Percentiles rank a stretch among this genome's conserved stretches.
These are phyloP conservation scores for Triplophysa bombifrons DNA, from an alignment of 2,797 vertebrate genomes.

Conservation along the genomic window DNA sequence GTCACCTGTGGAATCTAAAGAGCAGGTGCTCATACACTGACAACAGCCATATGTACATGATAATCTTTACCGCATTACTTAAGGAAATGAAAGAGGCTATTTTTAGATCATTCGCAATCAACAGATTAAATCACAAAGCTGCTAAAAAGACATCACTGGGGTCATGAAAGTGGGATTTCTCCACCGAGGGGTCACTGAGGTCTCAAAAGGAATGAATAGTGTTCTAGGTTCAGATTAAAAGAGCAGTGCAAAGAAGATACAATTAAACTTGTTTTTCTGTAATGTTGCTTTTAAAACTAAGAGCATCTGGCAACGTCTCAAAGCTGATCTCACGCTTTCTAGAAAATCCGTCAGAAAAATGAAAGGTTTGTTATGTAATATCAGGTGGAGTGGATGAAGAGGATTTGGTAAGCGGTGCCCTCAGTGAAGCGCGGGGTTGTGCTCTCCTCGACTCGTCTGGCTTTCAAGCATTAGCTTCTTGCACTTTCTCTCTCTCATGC, in stretches of 20 bases:
- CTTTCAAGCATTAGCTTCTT: background rate
- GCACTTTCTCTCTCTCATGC: constrained; percentile 19
- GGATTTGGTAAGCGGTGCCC: background rate
- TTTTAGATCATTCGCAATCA: constrained; percentile 36
- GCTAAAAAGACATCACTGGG: background rate
- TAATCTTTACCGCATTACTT: constrained; percentile 27
- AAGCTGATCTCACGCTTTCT: background rate
- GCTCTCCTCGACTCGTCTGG: no score
- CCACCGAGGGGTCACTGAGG: background rate
- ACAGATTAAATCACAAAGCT: constrained; percentile 1
- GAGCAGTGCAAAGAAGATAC: no score
- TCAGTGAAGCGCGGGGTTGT: background rate
- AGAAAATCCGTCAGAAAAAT: background rate
- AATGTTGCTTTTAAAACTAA: background rate
- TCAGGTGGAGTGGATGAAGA: background rate
- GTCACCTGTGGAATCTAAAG: constrained; percentile 8
- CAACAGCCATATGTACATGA: constrained; percentile 29
- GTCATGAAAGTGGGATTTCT: background rate
- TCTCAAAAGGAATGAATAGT: background rate
- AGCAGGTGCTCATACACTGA: constrained; percentile 32
- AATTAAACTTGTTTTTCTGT: no score
- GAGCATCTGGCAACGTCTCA: background rate
- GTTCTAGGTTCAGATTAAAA: background rate
- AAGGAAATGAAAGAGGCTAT: constrained; percentile 50
- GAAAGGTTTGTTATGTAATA: background rate